phyloP scores from a whole-genome alignment of 2,888 invertebrate genomes.

The Capitulum mitella region DNA sequence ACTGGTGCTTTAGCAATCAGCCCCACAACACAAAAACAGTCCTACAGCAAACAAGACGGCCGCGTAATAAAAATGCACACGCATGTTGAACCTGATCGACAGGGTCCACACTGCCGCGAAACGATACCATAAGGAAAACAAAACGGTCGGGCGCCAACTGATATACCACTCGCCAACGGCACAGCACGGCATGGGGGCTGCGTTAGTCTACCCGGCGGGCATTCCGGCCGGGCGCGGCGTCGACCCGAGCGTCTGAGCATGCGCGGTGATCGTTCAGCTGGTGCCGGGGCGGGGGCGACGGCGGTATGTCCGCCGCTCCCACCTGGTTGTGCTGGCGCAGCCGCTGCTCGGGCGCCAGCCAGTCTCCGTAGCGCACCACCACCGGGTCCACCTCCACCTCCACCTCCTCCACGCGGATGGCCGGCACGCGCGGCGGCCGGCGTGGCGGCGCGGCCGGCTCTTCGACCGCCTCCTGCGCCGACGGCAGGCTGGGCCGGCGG shows the following conservation, averaged over 20 bases:
- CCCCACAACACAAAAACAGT: no score
- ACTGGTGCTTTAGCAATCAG: no score
- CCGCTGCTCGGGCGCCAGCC: constrained; percentile 20
- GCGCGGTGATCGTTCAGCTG: neutral
- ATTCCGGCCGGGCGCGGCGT: no score
- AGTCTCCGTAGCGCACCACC: constrained; percentile 18
- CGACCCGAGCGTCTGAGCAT: neutral
- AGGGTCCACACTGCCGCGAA: no score
- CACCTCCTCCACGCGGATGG: constrained; percentile 3
- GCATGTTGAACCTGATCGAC: no score
- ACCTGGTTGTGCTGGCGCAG: constrained; percentile 23
- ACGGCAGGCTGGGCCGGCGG: constrained; percentile 9
- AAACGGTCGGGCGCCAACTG: no score
- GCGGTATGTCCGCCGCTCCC: neutral
- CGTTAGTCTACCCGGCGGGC: no score
- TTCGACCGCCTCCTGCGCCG: neutral
- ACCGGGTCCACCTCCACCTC: constrained; percentile 5
- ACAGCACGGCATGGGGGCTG: no score
- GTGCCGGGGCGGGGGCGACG: neutral
- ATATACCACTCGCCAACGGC: no score
- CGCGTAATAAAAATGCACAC: no score
- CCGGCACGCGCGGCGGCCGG: neutral
- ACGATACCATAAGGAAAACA: no score
- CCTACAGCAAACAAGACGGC: no score
- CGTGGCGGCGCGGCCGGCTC: neutral